Conservation (phyloP, 2,888 invertebrate genomes). For the Chesias legatella region DNA sequence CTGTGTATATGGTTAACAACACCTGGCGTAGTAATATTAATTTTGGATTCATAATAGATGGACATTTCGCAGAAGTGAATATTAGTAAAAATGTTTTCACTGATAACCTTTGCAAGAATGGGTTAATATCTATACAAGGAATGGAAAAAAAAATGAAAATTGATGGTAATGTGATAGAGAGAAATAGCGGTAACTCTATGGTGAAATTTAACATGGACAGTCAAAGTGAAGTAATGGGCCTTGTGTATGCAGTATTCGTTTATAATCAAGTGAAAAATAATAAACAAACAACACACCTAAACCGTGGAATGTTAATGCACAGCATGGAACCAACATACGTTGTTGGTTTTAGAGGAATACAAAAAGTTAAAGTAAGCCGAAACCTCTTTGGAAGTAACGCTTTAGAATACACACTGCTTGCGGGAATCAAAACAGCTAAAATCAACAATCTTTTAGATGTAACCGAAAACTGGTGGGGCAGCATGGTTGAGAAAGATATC, state of each 20-base stretch:
- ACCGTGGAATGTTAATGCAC: conserved; percentile 55
- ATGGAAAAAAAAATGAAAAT: conserved; percentile 98
- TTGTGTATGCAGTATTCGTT: conserved; percentile 88
- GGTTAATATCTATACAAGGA: conserved; percentile 90
- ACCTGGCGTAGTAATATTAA: conserved; percentile 92
- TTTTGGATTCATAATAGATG: conserved; percentile 92
- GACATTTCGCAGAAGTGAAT: conserved; percentile 95
- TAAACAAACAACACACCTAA: conserved; percentile 62
- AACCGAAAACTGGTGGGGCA: conserved; percentile 98
- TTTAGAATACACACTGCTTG: conserved; percentile 93
- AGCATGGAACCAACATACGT: conserved; percentile 87
- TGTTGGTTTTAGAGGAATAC: conserved; percentile 95
- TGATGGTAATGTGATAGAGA: conserved; percentile 87
- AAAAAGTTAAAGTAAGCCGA: conserved; percentile 93
- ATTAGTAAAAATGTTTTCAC: conserved; percentile 91
- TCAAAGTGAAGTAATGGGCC: conserved; percentile 94
- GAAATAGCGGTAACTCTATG: conserved; percentile 90
- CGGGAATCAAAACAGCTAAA: conserved; percentile 93
- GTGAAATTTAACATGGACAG: conserved; percentile 94
- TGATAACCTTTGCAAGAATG: conserved; percentile 90
- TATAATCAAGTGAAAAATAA: conserved; percentile 90
- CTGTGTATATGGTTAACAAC: conserved; percentile 91
- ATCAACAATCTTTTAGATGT: conserved; percentile 93
- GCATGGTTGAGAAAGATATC: conserved; percentile 85
- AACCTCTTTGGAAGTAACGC: conserved; percentile 93